phyloP scores from a whole-genome alignment of 2,888 invertebrate genomes.

The Drosophila tanythrix region DNA sequence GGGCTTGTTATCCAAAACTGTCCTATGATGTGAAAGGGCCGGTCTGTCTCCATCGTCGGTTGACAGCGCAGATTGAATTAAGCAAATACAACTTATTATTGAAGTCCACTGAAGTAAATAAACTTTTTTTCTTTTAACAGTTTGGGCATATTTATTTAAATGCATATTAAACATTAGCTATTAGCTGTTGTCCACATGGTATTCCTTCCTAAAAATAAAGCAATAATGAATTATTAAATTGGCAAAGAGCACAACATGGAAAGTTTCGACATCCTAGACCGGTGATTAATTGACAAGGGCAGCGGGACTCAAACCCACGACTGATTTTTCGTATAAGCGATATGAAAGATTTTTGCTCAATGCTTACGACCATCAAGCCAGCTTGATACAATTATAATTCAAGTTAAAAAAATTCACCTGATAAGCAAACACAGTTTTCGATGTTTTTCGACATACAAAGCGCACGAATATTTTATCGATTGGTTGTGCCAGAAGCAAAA shows the following conservation, averaged over 20 bases:
- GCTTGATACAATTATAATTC: background rate
- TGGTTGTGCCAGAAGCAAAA: background rate
- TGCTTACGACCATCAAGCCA: too few species aligned
- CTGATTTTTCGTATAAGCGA: too few species aligned
- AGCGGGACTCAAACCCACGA: too few species aligned
- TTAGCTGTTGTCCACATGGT: slow-evolving; percentile 68
- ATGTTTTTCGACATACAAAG: background rate
- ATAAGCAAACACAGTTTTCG: background rate
- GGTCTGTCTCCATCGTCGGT: slow-evolving; percentile 32
- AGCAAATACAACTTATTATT: slow-evolving; percentile 52
- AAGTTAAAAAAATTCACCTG: background rate
- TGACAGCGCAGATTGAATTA: slow-evolving; percentile 53
- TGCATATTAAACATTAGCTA: slow-evolving; percentile 73
- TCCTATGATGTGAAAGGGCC: slow-evolving; percentile 13
- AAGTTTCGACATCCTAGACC: background rate
- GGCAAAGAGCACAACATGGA: background rate
- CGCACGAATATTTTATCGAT: background rate
- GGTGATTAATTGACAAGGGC: too few species aligned
- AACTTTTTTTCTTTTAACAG: slow-evolving; percentile 59
- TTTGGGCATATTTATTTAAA: slow-evolving; percentile 73
- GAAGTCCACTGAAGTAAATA: slow-evolving; percentile 60
- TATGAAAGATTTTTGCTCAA: too few species aligned
- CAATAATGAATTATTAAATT: background rate
- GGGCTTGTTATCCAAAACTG: slow-evolving; percentile 35
- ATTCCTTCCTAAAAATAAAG: slow-evolving; percentile 59